Conservation (phyloP, 2,113 vertebrate species). For the Nannospalax galili region DNA sequence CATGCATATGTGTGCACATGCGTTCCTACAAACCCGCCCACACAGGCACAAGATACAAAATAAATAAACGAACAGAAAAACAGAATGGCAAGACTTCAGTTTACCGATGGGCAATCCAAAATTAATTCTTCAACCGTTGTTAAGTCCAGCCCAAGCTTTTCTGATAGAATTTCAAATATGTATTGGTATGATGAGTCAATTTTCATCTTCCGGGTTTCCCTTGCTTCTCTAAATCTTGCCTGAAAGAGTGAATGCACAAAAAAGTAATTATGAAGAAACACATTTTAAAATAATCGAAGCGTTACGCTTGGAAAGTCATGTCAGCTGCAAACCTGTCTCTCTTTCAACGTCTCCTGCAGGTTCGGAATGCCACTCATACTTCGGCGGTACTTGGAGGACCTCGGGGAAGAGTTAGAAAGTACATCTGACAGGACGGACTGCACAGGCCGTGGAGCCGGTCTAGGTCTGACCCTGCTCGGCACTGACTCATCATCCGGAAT, state of each 20-base stretch:
- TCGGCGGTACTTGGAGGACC: constrained; percentile 67
- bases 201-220: constrained; percentile 85
- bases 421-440: background rate
- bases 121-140: constrained; percentile 88
- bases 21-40: background rate
- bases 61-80: background rate
- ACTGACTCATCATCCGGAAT: background rate
- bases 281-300: background rate
- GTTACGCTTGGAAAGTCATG: too few relatives aligned
- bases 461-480: accelerated
- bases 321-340: constrained; percentile 83
- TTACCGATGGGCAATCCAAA: constrained; percentile 89
- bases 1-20: background rate
- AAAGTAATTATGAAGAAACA: background rate
- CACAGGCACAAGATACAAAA: background rate
- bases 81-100: constrained; percentile 73
- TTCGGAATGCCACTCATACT: constrained; percentile 74
- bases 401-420: background rate
- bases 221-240: constrained; percentile 86
- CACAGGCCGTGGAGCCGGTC: background rate
- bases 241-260: constrained; percentile 72
- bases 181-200: constrained; percentile 87
- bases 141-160: constrained; percentile 83
- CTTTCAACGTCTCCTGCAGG: constrained; percentile 84
- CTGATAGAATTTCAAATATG: constrained; percentile 88